Evolutionary conservation across 2,113 vertebrate genomes (phyloP).

Genomic region (Pluvianellus socialis): DNA sequence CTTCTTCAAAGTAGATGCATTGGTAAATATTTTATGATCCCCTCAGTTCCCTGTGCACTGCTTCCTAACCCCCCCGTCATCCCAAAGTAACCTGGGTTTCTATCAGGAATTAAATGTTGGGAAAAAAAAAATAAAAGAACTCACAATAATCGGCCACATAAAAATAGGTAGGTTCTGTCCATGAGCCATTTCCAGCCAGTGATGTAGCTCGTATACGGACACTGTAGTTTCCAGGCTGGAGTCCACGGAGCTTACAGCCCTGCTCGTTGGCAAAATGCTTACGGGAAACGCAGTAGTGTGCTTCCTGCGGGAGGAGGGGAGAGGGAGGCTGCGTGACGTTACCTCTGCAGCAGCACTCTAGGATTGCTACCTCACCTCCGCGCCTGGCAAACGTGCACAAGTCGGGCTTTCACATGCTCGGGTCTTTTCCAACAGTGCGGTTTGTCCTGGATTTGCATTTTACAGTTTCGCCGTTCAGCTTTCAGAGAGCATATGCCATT

Average conservation of each 20-base stretch:
- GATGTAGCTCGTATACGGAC: constrained; percentile 90
- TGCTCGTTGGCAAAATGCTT: constrained; percentile 78
- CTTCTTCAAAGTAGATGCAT: not conserved
- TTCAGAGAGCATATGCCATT: not conserved
- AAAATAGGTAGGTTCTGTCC: constrained; percentile 88
- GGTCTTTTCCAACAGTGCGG: not conserved
- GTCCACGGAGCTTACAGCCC: constrained; percentile 83
- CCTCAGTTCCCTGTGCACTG: not conserved
- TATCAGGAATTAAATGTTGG: not conserved
- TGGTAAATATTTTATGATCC: not conserved
- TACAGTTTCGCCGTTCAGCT: not conserved
- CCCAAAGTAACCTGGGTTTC: not conserved
- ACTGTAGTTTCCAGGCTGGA: constrained; percentile 93
- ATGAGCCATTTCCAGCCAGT: constrained; percentile 93
- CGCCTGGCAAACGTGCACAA: not conserved
- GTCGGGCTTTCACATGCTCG: not conserved
- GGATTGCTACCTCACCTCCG: not conserved
- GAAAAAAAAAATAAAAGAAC: not conserved
- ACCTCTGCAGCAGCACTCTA: accelerated
- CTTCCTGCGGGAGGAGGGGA: constrained; percentile 68
- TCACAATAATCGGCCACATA: constrained; percentile 88
- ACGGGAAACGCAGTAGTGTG: constrained; percentile 86
- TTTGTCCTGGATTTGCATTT: not conserved
- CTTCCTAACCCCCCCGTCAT: not conserved
- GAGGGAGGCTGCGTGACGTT: not conserved